Conservation (phyloP, 92 coral and sea anemone species). For the Pocillopora grandis region DNA sequence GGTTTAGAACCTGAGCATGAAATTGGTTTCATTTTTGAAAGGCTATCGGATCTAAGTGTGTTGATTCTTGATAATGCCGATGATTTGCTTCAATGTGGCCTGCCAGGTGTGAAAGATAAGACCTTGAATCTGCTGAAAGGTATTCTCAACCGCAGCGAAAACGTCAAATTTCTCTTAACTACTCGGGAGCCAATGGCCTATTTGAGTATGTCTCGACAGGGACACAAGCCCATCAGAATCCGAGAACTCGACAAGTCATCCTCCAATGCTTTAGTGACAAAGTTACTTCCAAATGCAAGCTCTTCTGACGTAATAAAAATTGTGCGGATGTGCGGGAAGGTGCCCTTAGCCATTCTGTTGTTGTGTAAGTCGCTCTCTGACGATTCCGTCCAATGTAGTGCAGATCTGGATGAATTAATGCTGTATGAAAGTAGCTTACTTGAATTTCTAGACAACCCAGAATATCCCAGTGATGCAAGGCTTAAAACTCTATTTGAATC, state of each 20-base stretch:
- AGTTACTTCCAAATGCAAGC: slow-evolving; percentile 2
- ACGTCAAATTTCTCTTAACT: background rate
- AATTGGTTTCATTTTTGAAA: background rate
- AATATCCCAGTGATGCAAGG: slow-evolving; percentile 22
- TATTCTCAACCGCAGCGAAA: slow-evolving; percentile 6
- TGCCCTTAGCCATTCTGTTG: slow-evolving; percentile 40
- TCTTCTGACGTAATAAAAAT: background rate
- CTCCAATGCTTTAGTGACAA: background rate
- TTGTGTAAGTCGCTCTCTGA: slow-evolving; percentile 26
- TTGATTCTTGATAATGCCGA: background rate
- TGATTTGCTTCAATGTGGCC: background rate
- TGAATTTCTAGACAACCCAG: slow-evolving; percentile 34
- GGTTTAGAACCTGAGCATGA: too few species aligned
- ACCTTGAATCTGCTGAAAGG: too few species aligned
- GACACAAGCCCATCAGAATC: background rate
- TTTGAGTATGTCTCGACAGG: background rate
- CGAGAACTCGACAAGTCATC: background rate
- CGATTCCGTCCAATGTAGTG: background rate
- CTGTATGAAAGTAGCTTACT: background rate
- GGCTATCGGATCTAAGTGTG: background rate
- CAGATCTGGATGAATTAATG: background rate
- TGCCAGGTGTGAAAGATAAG: background rate
- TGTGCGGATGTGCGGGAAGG: slow-evolving; percentile 19
- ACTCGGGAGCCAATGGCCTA: background rate
- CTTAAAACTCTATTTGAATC: slow-evolving; percentile 24